Base-by-base conservation (phyloP, 2,113 vertebrate genomes). In the Engystomops pustulosus region DNA sequence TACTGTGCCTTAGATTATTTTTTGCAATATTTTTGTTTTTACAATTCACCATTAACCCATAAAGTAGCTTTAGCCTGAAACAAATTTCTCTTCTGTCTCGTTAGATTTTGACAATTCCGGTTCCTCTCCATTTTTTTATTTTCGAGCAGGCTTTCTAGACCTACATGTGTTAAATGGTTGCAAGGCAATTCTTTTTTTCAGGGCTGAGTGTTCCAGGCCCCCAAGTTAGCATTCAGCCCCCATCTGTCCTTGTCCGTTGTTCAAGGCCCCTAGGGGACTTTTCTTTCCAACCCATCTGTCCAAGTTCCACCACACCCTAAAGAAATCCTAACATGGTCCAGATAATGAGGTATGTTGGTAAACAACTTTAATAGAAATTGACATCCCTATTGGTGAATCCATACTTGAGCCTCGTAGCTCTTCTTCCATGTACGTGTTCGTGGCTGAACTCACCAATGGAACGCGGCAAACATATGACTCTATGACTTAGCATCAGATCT, bases 331-430 rank as follows among this genome's bases (percentile, higher is more conserved):
- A 91, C 90, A 91, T 86, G 88, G 91, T 90, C 81, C 15, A 90
- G 89, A 91, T 94, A 91, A 92, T 88, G 88, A 90, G 89, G 86
- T 89, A 88, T 83, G 87, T 93, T 93, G 92, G 89, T 91, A 92
- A 93, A 91, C 88, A 90, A 87, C 91, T 86, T 90, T 93, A 92
- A 93, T 93, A 74, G 87, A 91, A 90, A 86, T 91, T 90, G 91
- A 92, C 91, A 86, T 88, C 89, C 86, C 79, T 18, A 41, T 12
- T 81, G 85, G 81, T 68, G 32, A 84, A 84, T 84, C 71, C 81
- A 68, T 44, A 30, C 71, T 68, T 49, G 2, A 62, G 36, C 55
- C 81, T 77, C 25, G 60, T 84, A 71, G 81, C 72, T 67, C 58
- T 84, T 74, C 20, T 84, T 53, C n/a, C 30, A 62, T 23, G n/a